Percentiles rank a stretch among this genome's conserved stretches.
Evolutionary conservation across 2,888 invertebrate genomes (phyloP).

Genomic region (Drosophila ezoana): DNA sequence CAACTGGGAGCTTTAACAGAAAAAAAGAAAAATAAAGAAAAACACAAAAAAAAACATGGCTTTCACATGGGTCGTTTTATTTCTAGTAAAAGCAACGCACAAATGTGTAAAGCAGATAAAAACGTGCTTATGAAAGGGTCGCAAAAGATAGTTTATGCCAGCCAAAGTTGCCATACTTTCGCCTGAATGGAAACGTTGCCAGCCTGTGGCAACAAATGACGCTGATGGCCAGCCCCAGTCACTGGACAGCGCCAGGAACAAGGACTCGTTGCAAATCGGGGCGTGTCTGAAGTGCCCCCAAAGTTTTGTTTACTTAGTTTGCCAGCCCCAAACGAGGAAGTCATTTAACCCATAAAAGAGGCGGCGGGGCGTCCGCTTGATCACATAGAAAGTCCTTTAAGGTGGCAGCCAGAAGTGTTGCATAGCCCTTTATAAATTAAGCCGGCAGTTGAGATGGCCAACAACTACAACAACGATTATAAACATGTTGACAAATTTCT

Average conservation of each 20-base stretch:
- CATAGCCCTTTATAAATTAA: conserved; percentile 48
- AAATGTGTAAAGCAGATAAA: conserved; percentile 76
- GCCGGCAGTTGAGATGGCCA: conserved; percentile 37
- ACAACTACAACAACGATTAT: conserved; percentile 40
- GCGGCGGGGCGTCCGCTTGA: background rate
- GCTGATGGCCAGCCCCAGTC: conserved; percentile 28
- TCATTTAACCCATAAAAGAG: conserved; percentile 68
- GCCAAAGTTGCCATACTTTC: conserved; percentile 13
- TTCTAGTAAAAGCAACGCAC: conserved; percentile 44
- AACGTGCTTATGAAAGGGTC: conserved; percentile 75
- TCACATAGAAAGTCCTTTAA: conserved; percentile 28
- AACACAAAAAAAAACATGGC: conserved; percentile 8
- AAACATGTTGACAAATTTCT: conserved; percentile 70
- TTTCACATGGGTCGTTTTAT: conserved; percentile 24
- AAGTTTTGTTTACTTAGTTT: conserved; percentile 51
- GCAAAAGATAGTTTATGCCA: conserved; percentile 69
- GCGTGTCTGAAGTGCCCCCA: conserved; percentile 46
- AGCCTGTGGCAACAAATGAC: conserved; percentile 52
- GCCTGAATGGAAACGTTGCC: conserved; percentile 20
- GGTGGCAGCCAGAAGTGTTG: conserved; percentile 38
- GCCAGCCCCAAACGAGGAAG: conserved; percentile 60
- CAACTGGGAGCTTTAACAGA: conserved; percentile 6
- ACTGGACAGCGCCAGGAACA: too few relatives aligned
- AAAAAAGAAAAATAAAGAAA: background rate
- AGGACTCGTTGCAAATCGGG: conserved; percentile 29